Evolutionary conservation across 2,888 invertebrate genomes (phyloP), one percentile per base, ranked within the genome.

Genomic region (Torymus texanus): DNA sequence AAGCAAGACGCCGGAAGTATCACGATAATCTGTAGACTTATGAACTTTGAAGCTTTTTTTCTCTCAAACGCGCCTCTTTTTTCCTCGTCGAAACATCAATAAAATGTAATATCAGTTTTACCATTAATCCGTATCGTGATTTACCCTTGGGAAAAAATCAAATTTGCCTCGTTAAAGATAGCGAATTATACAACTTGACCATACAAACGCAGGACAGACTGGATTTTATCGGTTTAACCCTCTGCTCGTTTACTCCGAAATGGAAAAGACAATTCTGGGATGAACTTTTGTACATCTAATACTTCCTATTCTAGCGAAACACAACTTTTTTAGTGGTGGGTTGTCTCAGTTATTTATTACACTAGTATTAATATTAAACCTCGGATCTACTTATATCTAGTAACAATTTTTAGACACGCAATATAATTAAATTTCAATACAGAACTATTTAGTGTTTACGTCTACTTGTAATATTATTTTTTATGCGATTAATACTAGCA

Each of bases 311-410:
- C 85, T 87, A 88, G 85, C 85, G 85, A 88, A 88, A 88, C 88
- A 88, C 88, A 88, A 87, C 85, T 87, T 87, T 84, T 81, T 86
- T 87, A 71, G 72, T 86, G 88, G 88, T 88, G 88, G 87, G 85
- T 88, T 87, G 82, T 88, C 88, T 88, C 88, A 88, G 88, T 88
- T 85, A 82, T 80, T 81, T 76, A 59, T 66, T 84, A 65, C 5
- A 59, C 41, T 79, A 75, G 24, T 65, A 62, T 79, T 68, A 55
- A 73, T 29, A 21, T 58, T 76, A 67, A 8, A 73, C 24, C 29
- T 68, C 51, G 21, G 13, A 58, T 61, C 75, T 76, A 76, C n/a
- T 21, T 76, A 51, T 41, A 21, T 10, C 41, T 18, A 65, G 56
- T 14, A 79, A 79, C 68, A 79, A 62, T 18, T 61, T 79, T 59